phyloP scores from a whole-genome alignment of 1,140 invertebrate species.

The Pachypsylla venusta region DNA sequence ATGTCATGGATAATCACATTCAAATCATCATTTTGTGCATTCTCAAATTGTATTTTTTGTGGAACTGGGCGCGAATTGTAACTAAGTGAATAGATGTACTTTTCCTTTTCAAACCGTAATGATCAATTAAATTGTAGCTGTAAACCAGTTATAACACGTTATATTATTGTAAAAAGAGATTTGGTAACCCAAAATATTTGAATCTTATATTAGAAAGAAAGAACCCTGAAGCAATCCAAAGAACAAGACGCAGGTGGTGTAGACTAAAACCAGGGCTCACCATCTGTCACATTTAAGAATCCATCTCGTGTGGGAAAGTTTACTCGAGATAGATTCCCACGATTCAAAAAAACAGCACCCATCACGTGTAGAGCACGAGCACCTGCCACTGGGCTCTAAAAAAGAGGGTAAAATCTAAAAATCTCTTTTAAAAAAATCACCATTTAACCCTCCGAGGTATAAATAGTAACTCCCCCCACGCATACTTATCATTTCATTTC shows the following conservation, averaged over 20 bases:
- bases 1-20: too few relatives aligned
- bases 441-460: slow-evolving; percentile 4
- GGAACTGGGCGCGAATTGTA: too few relatives aligned
- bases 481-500: neutral
- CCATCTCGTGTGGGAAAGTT: slow-evolving; percentile 8
- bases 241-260: slow-evolving; percentile 1
- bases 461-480: slow-evolving; percentile 5
- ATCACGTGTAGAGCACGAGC: slow-evolving; percentile 5
- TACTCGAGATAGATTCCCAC: neutral
- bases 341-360: slow-evolving; percentile 2
- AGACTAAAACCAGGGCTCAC: slow-evolving; percentile 1
- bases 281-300: slow-evolving; percentile 1
- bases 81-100: too few relatives aligned
- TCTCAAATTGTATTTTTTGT: too few relatives aligned
- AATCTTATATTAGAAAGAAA: too few relatives aligned
- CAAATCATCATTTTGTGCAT: too few relatives aligned
- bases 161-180: too few relatives aligned
- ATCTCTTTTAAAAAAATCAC: neutral
- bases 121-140: too few relatives aligned
- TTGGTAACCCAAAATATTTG: too few relatives aligned
- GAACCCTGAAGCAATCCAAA: too few relatives aligned
- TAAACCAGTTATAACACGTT: too few relatives aligned
- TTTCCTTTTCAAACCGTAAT: too few relatives aligned
- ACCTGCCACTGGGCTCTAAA: neutral
- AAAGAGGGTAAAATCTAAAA: neutral